Conservation (phyloP, 2,797 vertebrate genomes). For the Enteromius viviparus region DNA sequence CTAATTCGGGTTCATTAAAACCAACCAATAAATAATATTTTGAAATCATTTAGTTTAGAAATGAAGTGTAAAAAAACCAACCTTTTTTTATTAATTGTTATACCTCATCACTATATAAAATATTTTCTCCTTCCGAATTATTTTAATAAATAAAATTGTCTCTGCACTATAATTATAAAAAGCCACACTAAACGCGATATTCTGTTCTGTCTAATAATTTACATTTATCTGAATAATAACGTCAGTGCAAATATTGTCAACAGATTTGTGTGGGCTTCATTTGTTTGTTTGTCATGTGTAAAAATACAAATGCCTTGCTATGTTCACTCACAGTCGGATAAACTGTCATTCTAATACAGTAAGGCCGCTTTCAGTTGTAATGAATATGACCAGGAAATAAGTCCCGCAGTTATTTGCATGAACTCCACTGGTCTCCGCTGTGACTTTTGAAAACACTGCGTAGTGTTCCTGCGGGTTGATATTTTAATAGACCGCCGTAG, state of each 20-base stretch:
- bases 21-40: not conserved
- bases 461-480: conserved; percentile 58
- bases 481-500: conserved; percentile 41
- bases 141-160: not conserved
- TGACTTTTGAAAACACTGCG: conserved; percentile 55
- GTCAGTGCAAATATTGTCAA: conserved; percentile 39
- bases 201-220: conserved; percentile 26
- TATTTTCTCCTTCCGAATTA: not conserved
- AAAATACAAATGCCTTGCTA: conserved; percentile 60
- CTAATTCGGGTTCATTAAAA: not conserved
- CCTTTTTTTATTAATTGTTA: not conserved
- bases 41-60: not conserved
- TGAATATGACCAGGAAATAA: conserved; percentile 60
- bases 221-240: conserved; percentile 37
- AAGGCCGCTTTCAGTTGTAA: conserved; percentile 45
- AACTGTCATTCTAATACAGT: conserved; percentile 67
- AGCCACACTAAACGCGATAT: conserved; percentile 19
- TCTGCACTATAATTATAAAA: not conserved
- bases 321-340: conserved; percentile 61
- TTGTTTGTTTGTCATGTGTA: conserved; percentile 46
- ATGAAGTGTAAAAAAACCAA: too few relatives aligned
- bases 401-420: conserved; percentile 76
- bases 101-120: not conserved
- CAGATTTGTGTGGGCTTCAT: conserved; percentile 58
- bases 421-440: conserved; percentile 35